Evolutionary conservation across 2,797 vertebrate genomes (phyloP).

Genomic region (Phrynocephalus forsythii): DNA sequence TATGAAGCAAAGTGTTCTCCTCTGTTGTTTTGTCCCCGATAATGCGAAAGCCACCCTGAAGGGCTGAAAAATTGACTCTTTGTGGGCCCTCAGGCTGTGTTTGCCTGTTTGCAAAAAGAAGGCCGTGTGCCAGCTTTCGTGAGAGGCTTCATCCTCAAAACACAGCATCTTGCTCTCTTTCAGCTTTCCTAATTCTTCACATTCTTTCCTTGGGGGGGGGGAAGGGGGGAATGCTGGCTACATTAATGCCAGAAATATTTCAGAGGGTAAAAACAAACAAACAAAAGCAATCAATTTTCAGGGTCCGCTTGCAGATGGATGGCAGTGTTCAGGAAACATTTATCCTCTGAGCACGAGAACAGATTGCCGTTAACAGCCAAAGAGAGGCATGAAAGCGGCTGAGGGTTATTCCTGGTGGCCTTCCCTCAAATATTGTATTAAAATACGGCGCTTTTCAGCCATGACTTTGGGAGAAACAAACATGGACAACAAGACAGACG

Average conservation of each 20-base stretch:
- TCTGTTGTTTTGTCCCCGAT: constrained; percentile 48
- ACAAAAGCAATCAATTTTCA: constrained; percentile 83
- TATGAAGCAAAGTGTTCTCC: constrained; percentile 57
- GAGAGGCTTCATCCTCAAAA: constrained; percentile 54
- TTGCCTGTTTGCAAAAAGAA: constrained; percentile 46
- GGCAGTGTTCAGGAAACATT: constrained; percentile 78
- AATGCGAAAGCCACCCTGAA: constrained; percentile 55
- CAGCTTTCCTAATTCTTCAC: constrained; percentile 63
- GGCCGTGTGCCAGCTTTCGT: constrained; percentile 53
- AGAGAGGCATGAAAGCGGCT: constrained; percentile 64
- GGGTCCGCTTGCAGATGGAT: constrained; percentile 77
- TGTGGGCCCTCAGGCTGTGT: constrained; percentile 63
- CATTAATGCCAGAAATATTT: constrained; percentile 70
- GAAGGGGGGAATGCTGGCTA: constrained; percentile 41
- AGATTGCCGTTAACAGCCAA: constrained; percentile 69
- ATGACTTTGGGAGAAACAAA: constrained; percentile 20
- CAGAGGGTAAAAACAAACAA: constrained; percentile 78
- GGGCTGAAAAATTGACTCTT: constrained; percentile 54
- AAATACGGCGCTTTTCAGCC: constrained; percentile 57
- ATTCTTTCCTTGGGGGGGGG: constrained; percentile 69
- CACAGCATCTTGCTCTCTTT: constrained; percentile 56
- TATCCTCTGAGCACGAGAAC: constrained; percentile 77
- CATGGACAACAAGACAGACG: constrained; percentile 36
- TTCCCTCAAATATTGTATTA: constrained; percentile 39
- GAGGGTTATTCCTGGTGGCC: constrained; percentile 42